Base-by-base conservation (phyloP, 2,113 vertebrate species). In the Eublepharis macularius region DNA sequence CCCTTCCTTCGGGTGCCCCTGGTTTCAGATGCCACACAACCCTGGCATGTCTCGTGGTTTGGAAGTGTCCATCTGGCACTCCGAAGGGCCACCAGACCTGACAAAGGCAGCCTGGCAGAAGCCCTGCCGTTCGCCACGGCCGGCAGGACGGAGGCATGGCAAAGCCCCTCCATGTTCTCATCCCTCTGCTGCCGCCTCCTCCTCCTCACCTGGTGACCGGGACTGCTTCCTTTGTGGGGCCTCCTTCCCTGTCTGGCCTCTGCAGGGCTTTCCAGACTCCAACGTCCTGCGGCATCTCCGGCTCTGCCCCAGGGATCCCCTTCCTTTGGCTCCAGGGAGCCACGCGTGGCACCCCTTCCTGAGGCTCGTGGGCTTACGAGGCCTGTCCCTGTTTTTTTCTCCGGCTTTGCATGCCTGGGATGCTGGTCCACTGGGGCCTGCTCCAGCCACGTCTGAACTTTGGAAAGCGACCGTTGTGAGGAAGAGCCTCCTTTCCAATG, bases 361-460 rank as follows among this genome's bases (percentile, higher is more conserved):
- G 2, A 14, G 2, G 12, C 0, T 6, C 3, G 36, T 4, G 70
- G 29, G 60, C 29, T 10, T 1, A 16, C 54, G 17, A 4, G 32
- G 13, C 6, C 17, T 1, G 21, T 2, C 21, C 3, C 12, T 6
- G 32, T 1, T 29, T 14, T 49, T 36, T 14, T 43, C 60, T 34
- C 63, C 1, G 54, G 16, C 43, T 21, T 3, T 4, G 13, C 4
- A 2, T 29, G 60, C 29, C 5, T 6, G 0, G 57, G 11, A 10
- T 19, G 79, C 13, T 19, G 36, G 2, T 70, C 49, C 5, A 19
- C 39, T 0, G 63, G 47, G 7, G 47, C 76, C n/a, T 87, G 21
- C 74, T 72, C 80, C 49, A 87, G 73, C 85, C 85, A 87, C 16
- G 36, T 72, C 80, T 77, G 85, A 2, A 87, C 80, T 36, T 82